Base-by-base conservation (phyloP, 1,140 invertebrate species). In the Melitaea cinxia region DNA sequence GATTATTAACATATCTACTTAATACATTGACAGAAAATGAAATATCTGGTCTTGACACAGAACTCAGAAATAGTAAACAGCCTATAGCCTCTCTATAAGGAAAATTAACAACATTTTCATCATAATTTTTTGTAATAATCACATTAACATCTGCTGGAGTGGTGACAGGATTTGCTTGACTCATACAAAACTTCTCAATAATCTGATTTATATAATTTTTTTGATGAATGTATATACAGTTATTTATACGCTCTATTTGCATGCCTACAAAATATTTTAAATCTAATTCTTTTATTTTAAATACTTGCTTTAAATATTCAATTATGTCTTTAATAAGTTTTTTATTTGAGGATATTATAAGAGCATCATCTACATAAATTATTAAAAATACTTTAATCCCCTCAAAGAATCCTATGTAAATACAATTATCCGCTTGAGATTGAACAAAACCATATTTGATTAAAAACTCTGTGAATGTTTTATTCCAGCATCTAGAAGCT, bases 401-500 rank as follows among this genome's bases (percentile, higher is more conserved):
- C 12, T 33, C 30, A 33, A 33, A 33, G 12, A 6, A 33, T 9
- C 30, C 65, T 19, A 68, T 37, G 70, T 35, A 77, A 30, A 77
- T 49, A 73, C 75, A 74, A 59, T 42, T 66, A 26, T 75, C 75
- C 33, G 72, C 42, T 15, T 75, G 63, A 12, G 53, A 76, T 45
- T 72, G 61, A 12, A 54, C 30, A 73, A 76, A 76, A 73, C 72
- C 70, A 76, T 47, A 76, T 42, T 65, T 70, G 15, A 50, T 28
- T 42, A 82, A 49, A 78, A 81, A 81, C 9, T 61, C 10, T 28
- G 67, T 72, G 54, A 82, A 78, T 47, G 56, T 80, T 64, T 65
- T 67, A 35, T 85, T 80, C 77, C 77, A 85, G 21, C 74, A 75
- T 2, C 65, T 45, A 35, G 82, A 73, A 12, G 77, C 65, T 39